Evolutionary conservation across 2,888 invertebrate species (phyloP).

Genomic region (Fissipunctia ypsillon): DNA sequence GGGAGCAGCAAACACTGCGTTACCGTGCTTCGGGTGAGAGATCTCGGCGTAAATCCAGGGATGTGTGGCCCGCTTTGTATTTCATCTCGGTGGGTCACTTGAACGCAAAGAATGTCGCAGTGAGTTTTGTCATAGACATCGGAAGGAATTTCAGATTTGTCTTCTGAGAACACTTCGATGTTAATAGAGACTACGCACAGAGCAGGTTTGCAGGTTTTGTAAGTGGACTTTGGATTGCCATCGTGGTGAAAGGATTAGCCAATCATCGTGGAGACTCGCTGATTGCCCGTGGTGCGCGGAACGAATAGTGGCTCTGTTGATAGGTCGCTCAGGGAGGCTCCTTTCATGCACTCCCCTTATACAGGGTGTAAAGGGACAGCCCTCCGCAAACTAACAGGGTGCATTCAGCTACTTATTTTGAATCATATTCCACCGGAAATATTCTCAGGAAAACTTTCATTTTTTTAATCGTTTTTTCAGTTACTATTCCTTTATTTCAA

Average conservation of each 20-base stretch:
- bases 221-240: not conserved
- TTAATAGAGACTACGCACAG: not conserved
- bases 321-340: not conserved
- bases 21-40: no score
- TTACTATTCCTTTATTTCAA: no score
- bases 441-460: no score
- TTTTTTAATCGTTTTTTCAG: no score
- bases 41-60: not conserved
- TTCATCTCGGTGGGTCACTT: not conserved
- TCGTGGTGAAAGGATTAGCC: not conserved
- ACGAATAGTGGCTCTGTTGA: not conserved
- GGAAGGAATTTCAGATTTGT: not conserved
- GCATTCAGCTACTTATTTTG: no score
- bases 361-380: no score
- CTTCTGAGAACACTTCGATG: not conserved
- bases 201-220: not conserved
- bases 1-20: not conserved
- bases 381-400: no score
- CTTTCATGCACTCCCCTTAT: not conserved
- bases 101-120: not conserved
- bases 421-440: no score
- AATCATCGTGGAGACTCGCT: not conserved
- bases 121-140: not conserved
- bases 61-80: not conserved
- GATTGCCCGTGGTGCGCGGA: not conserved